Percentiles rank a stretch among this genome's conserved stretches.
These are phyloP conservation scores for Cyanoliseus patagonus DNA, from an alignment of 2,113 vertebrate species.

Conservation along the genomic window DNA sequence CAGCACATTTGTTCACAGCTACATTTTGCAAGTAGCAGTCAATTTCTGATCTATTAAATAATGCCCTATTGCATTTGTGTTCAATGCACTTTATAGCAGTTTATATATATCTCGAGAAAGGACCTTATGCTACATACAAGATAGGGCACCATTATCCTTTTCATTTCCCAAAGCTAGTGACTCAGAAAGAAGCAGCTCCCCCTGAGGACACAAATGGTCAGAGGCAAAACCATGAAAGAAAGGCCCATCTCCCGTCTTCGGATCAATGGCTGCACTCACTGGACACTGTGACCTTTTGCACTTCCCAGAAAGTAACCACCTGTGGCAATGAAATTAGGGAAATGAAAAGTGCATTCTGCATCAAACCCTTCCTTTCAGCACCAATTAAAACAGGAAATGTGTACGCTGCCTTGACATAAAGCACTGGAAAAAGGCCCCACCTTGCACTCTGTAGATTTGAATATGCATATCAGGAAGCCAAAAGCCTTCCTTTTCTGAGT, in stretches of 20 bases:
- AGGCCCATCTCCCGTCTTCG: background rate
- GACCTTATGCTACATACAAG: background rate
- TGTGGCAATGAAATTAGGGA: background rate
- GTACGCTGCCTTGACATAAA: background rate
- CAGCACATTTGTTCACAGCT: background rate
- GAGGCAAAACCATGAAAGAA: background rate
- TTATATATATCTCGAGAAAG: background rate
- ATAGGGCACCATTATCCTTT: background rate
- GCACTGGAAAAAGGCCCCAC: background rate
- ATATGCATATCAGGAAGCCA: background rate
- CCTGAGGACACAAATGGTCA: background rate
- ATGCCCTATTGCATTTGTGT: background rate
- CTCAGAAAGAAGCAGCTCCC: background rate
- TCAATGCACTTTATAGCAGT: background rate
- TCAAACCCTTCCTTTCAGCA: background rate
- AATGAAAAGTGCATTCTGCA: background rate
- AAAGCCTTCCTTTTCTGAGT: background rate
- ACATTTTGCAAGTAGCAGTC: background rate
- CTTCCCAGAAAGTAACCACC: background rate
- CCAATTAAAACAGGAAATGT: background rate
- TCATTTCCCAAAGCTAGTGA: background rate
- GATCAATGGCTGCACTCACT: background rate
- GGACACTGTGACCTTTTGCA: background rate
- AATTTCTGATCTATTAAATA: background rate
- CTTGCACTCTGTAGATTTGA: background rate